Evolutionary conservation across 2,113 vertebrate species (phyloP).

Genomic region (Brachyhypopomus gauderio): DNA sequence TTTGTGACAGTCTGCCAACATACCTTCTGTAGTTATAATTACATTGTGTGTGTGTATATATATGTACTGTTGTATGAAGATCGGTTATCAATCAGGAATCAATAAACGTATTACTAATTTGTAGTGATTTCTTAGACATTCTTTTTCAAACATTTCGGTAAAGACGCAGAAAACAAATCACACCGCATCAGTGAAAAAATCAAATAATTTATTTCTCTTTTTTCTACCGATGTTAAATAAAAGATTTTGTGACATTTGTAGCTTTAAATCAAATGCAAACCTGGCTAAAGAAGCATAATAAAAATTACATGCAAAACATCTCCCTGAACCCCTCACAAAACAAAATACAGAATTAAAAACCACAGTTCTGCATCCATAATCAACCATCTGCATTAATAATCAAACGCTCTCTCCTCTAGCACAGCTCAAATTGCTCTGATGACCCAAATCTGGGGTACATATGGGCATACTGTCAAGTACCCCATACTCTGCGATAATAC

Average conservation of each 20-base stretch:
- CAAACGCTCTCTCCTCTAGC: conserved; percentile 44
- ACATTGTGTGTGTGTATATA: conserved; percentile 12
- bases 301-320: conserved; percentile 64
- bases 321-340: conserved; percentile 27
- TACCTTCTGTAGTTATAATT: conserved; percentile 23
- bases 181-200: conserved; percentile 70
- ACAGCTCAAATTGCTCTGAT: neutral
- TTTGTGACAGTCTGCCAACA: conserved; percentile 31
- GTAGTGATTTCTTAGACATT: neutral
- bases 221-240: conserved; percentile 75
- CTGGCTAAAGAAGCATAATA: conserved; percentile 41
- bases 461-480: neutral
- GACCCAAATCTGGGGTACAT: neutral
- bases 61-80: neutral
- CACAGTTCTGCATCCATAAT: conserved; percentile 13
- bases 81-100: neutral
- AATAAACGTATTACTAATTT: neutral
- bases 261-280: conserved; percentile 62
- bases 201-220: conserved; percentile 75
- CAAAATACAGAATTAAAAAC: conserved; percentile 18
- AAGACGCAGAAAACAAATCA: neutral
- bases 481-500: neutral
- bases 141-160: neutral
- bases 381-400: conserved; percentile 16
- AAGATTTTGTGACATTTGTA: conserved; percentile 69